Evolutionary conservation across 2,888 invertebrate species (phyloP), one percentile per base, ranked within the genome.

Genomic region (Lepidonotus clava): DNA sequence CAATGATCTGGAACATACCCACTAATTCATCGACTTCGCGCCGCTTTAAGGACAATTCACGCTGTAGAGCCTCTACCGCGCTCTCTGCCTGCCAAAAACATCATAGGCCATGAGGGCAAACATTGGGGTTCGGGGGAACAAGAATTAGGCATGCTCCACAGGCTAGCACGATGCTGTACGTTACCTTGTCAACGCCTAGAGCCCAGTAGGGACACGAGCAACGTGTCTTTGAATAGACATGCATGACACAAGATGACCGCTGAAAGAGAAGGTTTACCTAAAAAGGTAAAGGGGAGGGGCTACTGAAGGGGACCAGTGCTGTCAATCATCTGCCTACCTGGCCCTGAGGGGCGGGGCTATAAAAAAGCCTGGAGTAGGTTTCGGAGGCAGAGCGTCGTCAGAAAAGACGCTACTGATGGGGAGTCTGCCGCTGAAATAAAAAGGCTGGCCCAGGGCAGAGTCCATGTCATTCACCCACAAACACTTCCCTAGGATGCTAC

Each of bases 1-100:
- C 80, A 41, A 76, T 76, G 76, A 46, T 28, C 46, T 46, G 46
- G 28, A 77, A 86, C 86, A 80, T 86, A 86, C 86, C 86, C 86
- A 41, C 66, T 80, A 41, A 40, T 24, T 56, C 77, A 46, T 86
- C 86, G 36, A 80, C 38, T 40, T 86, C 86, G 38, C 40, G 51
- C 61, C 46, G 61, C 40, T 56, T 76, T 41, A 86, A 28, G 32
- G 53, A 53, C 46, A 86, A 76, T 61, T 86, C 77, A 80, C 86
- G 51, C 38, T 46, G 53, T 11, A 86, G 56, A 34, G 76, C 38
- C 34, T 86, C 86, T 53, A 77, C 41, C 53, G 36, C 40, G 38
- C 41, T 34, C 21, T 86, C 86, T 14, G 77, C 86, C 84, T 84
- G 84, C 56, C 67, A 36, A 66, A 67, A 66, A 84, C 51, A 80